Conservation (phyloP, 2,113 vertebrate genomes). For the Parus major region DNA sequence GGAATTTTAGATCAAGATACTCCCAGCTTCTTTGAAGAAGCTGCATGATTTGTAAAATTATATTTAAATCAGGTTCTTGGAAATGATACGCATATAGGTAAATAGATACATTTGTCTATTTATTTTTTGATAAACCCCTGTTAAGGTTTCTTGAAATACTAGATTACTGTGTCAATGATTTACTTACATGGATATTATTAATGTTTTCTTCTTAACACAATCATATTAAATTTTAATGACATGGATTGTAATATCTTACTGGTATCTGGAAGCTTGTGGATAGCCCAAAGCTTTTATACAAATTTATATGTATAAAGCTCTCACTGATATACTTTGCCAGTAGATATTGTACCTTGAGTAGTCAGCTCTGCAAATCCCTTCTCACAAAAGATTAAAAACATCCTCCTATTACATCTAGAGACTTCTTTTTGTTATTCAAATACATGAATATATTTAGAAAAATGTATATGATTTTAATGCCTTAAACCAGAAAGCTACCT, state of each 20-base stretch:
- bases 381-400: slow-evolving; percentile 87
- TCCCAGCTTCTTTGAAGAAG: slow-evolving; percentile 40
- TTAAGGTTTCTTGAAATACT: slow-evolving; percentile 72
- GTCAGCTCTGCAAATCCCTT: slow-evolving; percentile 81
- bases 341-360: slow-evolving; percentile 83
- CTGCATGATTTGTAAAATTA: slow-evolving; percentile 52
- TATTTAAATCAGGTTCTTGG: slow-evolving; percentile 65
- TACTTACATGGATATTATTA: slow-evolving; percentile 75
- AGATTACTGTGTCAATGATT: slow-evolving; percentile 76
- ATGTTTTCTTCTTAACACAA: slow-evolving; percentile 77
- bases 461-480: slow-evolving; percentile 82
- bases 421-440: slow-evolving; percentile 87
- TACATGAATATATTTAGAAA: slow-evolving; percentile 85
- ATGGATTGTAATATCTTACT: slow-evolving; percentile 78
- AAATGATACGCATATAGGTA: slow-evolving; percentile 26
- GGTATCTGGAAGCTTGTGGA: slow-evolving; percentile 77
- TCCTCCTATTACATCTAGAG: slow-evolving; percentile 84
- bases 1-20: slow-evolving; percentile 51
- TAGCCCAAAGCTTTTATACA: slow-evolving; percentile 83
- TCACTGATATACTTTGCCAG: slow-evolving; percentile 82
- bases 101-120: slow-evolving; percentile 65
- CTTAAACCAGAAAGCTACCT: slow-evolving; percentile 82
- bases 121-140: slow-evolving; percentile 65
- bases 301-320: slow-evolving; percentile 82
- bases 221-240: slow-evolving; percentile 83